Evolutionary conservation across 2,888 invertebrate species (phyloP).

Genomic region (Heliconius aoede): DNA sequence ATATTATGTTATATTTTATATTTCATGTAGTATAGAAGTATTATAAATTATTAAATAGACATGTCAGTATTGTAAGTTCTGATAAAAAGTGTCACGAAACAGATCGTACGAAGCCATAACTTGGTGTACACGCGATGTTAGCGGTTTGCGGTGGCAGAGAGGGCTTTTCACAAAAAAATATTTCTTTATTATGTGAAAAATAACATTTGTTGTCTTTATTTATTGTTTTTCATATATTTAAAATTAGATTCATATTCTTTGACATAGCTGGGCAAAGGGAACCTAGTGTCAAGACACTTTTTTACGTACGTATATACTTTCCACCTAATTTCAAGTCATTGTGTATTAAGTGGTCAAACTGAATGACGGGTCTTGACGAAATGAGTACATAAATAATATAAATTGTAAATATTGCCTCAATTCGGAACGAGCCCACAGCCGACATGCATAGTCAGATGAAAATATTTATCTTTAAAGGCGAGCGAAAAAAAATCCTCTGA

Average conservation of each 20-base stretch:
- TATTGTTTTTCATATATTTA: background rate
- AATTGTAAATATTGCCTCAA: no score
- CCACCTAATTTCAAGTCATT: no score
- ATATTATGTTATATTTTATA: background rate
- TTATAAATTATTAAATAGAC: slow-evolving; percentile 42
- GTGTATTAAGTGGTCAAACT: no score
- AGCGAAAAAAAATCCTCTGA: no score
- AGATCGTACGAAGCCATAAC: slow-evolving; percentile 70
- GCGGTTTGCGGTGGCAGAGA: slow-evolving; percentile 51
- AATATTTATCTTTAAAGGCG: no score
- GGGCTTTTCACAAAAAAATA: slow-evolving; percentile 43
- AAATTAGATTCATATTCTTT: background rate
- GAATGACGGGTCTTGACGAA: no score
- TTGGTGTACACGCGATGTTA: slow-evolving; percentile 66
- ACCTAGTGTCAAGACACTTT: background rate
- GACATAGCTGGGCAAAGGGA: background rate
- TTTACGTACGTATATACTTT: background rate
- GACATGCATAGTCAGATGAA: no score
- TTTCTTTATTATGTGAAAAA: no score
- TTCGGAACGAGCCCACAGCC: no score
- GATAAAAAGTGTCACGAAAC: slow-evolving; percentile 55
- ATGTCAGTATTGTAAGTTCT: slow-evolving; percentile 36
- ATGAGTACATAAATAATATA: no score
- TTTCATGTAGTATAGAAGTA: background rate
- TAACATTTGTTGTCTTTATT: no score